Base-by-base conservation (phyloP, 2,797 vertebrate genomes). In the Chromis chromis region DNA sequence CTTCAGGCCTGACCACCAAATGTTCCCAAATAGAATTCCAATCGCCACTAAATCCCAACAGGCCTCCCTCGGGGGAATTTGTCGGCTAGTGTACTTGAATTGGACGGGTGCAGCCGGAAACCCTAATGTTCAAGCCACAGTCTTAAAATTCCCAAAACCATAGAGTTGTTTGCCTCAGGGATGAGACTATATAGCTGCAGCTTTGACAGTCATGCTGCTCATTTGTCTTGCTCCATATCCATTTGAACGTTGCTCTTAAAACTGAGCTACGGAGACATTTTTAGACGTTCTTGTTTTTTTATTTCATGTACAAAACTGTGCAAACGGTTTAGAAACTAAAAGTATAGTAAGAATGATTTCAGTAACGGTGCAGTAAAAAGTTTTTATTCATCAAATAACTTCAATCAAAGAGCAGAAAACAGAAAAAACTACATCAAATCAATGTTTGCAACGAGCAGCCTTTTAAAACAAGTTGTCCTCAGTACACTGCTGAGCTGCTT, bases 51-150 rank as follows among this genome's bases (percentile, higher is more conserved):
- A 90, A 85, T 76, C 74, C 79, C 78, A 57, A 49, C 6, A 74
- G 77, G 63, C 81, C 78, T 93, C 83, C n/a, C 78, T 78, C 67
- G 61, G 56, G 72, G 82, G 88, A 90, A 86, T 85, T 64, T 82
- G 70, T 71, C 58, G 7, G 54, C 39, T 52, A 54, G 74, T 55
- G 70, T 74, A 57, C 74, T 76, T 67, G 65, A 70, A 82, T 90
- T 78, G 78, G 83, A 89, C 54, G 72, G 65, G 48, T 70, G 83
- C 49, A 82, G 70, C 73, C 75, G 69, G 86, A 87, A 92, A 92
- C 58, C 77, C 58, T 85, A 70, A 86, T 74, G 80, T 84, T 85
- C 48, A 57, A 83, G 79, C 78, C 87, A 21, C 69, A 65, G 77
- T 75, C 82, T 73, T 81, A 80, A 86, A 90, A 90, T 85, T 83